Evolutionary conservation across 2,797 vertebrate species (phyloP), one percentile per base, ranked within the genome.

Genomic region (Pempheris klunzingeri): DNA sequence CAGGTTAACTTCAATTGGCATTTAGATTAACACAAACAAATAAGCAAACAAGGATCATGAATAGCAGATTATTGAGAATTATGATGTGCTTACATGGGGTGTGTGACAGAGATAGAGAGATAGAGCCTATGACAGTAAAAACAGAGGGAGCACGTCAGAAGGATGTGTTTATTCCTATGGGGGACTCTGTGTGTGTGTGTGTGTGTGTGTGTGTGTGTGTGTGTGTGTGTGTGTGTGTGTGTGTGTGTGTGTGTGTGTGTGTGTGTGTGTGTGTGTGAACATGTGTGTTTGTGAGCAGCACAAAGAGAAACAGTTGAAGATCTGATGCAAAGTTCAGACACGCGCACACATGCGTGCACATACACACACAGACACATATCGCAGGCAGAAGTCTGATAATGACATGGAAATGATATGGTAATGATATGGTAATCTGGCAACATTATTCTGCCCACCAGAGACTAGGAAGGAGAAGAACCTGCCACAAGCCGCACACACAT

Each of bases 391-490:
- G 73, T 85, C 65, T 77, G 87, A 87, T 95, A 95, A 95, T 93
- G 92, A 93, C 86, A 95, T 95, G 94, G 91, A 92, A 95, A 95
- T 94, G 63, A 92, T 88, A 95, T 95, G 94, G 91, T 93, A 96
- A 96, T 95, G 87, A 87, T 92, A 95, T 96, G 94, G 92, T 94
- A 95, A 96, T 95, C 92, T 93, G 85, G 91, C 91, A 93, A 91
- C 93, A 92, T 94, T 96, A 96, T 96, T 95, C 94, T 91, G 85
- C 84, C 88, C 92, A 94, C 92, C 88, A 93, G 93, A 94, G 92
- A 93, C 90, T 55, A 49, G 79, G 79, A 91, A 85, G 80, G 87
- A 86, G 91, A 90, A 74, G 81, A 93, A 93, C 92, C 90, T 87
- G 89, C 86, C 87, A 91, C 88, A 92, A 90, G 80, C 84, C 81